Evolutionary conservation across 2,888 invertebrate species (phyloP).

Genomic region (Ochropacha duplaris): DNA sequence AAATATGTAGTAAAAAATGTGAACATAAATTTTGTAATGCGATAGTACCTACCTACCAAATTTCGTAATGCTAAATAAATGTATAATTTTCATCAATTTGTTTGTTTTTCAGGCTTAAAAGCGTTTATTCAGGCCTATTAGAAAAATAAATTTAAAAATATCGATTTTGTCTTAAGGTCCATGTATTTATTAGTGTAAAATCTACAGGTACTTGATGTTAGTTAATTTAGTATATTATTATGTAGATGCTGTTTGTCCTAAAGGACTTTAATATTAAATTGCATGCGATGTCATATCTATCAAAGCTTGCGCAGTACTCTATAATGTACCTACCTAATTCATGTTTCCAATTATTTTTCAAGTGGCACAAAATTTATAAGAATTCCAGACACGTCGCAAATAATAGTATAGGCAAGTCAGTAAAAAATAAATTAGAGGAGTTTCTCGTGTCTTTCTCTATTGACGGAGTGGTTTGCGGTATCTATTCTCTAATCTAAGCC

Average conservation of each 20-base stretch:
- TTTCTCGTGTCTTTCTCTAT: too few species aligned
- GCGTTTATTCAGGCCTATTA: constrained; percentile 67
- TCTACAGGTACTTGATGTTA: constrained; percentile 73
- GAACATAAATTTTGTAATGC: constrained; percentile 8
- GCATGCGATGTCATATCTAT: constrained; percentile 47
- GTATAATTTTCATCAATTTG: background rate
- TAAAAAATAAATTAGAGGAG: too few species aligned
- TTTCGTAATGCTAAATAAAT: background rate
- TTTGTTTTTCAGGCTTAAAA: constrained; percentile 18
- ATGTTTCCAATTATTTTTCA: constrained; percentile 4
- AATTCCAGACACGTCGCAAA: too few species aligned
- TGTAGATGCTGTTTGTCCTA: constrained; percentile 55
- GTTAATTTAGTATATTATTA: constrained; percentile 63
- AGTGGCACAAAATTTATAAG: background rate
- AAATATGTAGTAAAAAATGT: constrained; percentile 18
- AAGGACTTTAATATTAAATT: constrained; percentile 45
- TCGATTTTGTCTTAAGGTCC: constrained; percentile 57
- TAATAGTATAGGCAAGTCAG: too few species aligned
- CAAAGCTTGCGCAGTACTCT: constrained; percentile 11
- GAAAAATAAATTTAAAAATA: constrained; percentile 42
- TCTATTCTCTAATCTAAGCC: too few species aligned
- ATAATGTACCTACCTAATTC: background rate
- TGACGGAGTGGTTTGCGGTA: too few species aligned
- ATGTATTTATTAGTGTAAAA: constrained; percentile 61
- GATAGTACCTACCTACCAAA: too few species aligned